phyloP scores from a whole-genome alignment of 2,113 vertebrate species.

The Bungarus multicinctus region DNA sequence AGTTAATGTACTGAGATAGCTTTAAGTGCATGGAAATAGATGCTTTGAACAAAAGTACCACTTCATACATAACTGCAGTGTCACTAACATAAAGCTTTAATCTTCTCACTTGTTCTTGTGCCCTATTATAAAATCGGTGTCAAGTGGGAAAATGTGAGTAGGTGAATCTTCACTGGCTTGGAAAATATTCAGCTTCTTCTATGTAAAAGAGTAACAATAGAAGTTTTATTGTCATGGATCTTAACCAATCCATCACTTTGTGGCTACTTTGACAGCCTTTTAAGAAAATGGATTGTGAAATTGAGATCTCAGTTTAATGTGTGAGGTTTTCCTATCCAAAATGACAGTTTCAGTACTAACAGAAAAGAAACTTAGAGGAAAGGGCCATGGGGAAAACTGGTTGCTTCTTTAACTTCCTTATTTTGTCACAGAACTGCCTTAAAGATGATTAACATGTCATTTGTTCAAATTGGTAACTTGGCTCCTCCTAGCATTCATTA shows the following conservation, averaged over 20 bases:
- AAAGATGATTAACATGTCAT: not conserved
- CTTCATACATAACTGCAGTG: constrained; percentile 45
- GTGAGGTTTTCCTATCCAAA: not conserved
- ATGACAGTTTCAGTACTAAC: constrained; percentile 24
- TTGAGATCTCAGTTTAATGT: constrained; percentile 34
- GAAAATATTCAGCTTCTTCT: constrained; percentile 28
- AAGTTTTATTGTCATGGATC: constrained; percentile 39
- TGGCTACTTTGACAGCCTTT: constrained; percentile 53
- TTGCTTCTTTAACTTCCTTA: not conserved
- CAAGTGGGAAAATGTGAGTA: constrained; percentile 45
- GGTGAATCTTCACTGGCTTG: constrained; percentile 43
- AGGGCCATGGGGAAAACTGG: constrained; percentile 12
- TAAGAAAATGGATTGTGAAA: constrained; percentile 44
- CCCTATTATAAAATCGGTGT: constrained; percentile 41
- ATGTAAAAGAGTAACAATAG: constrained; percentile 19
- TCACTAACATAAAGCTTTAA: constrained; percentile 48
- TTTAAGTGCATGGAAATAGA: constrained; percentile 46
- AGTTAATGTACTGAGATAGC: constrained; percentile 51
- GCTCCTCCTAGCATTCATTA: not conserved
- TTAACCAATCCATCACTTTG: constrained; percentile 48
- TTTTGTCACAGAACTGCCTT: not conserved
- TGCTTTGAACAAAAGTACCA: constrained; percentile 41
- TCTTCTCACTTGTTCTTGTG: constrained; percentile 29
- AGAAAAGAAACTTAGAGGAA: constrained; percentile 7
- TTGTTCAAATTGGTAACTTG: not conserved